Percentiles rank a stretch among this genome's conserved stretches.
These are phyloP conservation scores for Acanthochromis polyacanthus DNA, from an alignment of 2,113 vertebrate species.

Conservation along the genomic window DNA sequence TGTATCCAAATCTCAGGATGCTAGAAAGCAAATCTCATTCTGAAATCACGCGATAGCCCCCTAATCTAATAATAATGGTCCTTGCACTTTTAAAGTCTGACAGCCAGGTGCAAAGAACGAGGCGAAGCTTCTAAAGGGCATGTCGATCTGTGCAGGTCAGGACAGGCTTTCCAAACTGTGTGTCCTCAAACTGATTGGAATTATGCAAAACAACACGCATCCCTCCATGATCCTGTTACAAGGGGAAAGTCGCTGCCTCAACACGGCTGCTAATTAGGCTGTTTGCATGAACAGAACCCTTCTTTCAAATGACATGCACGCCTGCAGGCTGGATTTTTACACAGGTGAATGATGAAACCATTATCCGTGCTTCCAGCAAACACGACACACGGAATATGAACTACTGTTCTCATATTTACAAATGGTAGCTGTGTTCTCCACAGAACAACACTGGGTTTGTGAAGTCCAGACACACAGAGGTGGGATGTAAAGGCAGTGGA, in stretches of 20 bases:
- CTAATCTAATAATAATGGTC: too few relatives aligned
- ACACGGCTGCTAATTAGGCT: constrained; percentile 37
- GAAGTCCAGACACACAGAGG: constrained; percentile 4
- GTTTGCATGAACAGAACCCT: not conserved
- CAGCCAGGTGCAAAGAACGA: not conserved
- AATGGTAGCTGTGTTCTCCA: constrained; percentile 8
- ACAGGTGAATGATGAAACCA: constrained; percentile 24
- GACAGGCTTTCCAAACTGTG: not conserved
- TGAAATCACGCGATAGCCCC: too few relatives aligned
- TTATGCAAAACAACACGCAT: constrained; percentile 24
- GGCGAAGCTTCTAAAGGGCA: constrained; percentile 4
- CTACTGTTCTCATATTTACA: constrained; percentile 1
- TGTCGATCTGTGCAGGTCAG: constrained; percentile 27
- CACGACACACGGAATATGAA: not conserved
- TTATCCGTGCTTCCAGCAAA: constrained; percentile 8
- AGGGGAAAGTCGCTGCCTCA: constrained; percentile 24
- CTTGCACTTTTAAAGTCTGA: not conserved
- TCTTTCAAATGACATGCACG: constrained; percentile 14
- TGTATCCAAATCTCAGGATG: too few relatives aligned
- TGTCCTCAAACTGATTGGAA: constrained; percentile 16
- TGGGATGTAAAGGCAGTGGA: constrained; percentile 9
- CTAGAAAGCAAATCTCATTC: too few relatives aligned
- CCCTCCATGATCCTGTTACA: constrained; percentile 11
- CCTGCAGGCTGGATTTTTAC: constrained; percentile 27
- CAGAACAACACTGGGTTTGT: constrained; percentile 44